A percentile compares a stretch with the other conserved stretches of the same genome.
These are phyloP conservation scores for Antheraea mylitta DNA, from an alignment of 1,140 invertebrate species.

Conservation along the genomic window DNA sequence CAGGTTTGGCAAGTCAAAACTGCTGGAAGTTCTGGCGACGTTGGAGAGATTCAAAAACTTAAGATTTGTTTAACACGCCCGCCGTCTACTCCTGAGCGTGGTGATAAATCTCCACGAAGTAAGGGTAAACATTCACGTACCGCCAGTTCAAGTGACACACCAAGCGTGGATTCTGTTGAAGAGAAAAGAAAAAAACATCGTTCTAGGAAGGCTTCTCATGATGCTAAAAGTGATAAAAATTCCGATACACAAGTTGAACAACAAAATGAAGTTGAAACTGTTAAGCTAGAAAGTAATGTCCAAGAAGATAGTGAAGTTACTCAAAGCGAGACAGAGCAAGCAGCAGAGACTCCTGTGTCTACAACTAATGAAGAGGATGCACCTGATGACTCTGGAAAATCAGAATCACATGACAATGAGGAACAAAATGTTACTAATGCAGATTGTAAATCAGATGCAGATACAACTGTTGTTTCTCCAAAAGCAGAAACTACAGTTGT, in stretches of 20 bases:
- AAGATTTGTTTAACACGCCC: constrained; percentile 68
- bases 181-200: constrained; percentile 65
- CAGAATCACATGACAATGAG: constrained; percentile 12
- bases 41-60: constrained; percentile 66
- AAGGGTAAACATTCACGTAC: constrained; percentile 65
- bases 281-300: constrained; percentile 16
- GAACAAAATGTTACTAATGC: constrained; percentile 17
- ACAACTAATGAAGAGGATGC: constrained; percentile 54
- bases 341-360: constrained; percentile 50
- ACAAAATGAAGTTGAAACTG: constrained; percentile 31
- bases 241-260: constrained; percentile 45
- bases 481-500: constrained; percentile 28
- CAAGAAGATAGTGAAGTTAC: constrained; percentile 26
- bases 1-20: constrained; percentile 71
- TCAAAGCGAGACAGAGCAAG: constrained; percentile 17
- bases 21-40: constrained; percentile 49
- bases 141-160: constrained; percentile 64
- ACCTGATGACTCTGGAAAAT: constrained; percentile 6
- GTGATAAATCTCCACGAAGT: constrained; percentile 68
- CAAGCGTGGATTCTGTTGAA: constrained; percentile 52
- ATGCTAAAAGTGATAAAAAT: constrained; percentile 52
- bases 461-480: constrained; percentile 60
- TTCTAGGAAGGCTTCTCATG: constrained; percentile 44
- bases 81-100: constrained; percentile 65
- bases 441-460: constrained; percentile 52